These are phyloP conservation scores for Drosophila parvula DNA, from an alignment of 1,140 invertebrate species.

Conservation along the genomic window DNA sequence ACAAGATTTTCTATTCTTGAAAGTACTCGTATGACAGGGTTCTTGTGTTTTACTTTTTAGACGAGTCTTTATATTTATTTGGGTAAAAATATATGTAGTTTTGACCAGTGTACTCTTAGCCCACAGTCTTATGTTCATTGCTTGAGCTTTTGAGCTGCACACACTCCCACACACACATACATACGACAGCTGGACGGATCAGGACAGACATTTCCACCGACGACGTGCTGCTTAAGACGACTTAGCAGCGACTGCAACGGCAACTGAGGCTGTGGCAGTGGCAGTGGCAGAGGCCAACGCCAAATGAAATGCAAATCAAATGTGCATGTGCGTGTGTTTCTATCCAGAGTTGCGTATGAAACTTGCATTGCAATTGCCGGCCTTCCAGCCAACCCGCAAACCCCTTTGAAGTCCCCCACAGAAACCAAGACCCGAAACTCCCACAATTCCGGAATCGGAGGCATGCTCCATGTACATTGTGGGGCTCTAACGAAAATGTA, in stretches of 20 bases:
- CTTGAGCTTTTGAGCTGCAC: slow-evolving; percentile 64
- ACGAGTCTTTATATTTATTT: background rate
- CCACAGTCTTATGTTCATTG: slow-evolving; percentile 15
- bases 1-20: background rate
- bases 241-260: slow-evolving; percentile 28
- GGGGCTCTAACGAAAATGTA: slow-evolving; percentile 31
- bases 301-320: slow-evolving; percentile 78
- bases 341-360: slow-evolving; percentile 20
- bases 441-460: slow-evolving; percentile 13
- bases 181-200: slow-evolving; percentile 8
- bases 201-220: slow-evolving; percentile 22
- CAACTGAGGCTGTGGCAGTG: slow-evolving; percentile 7
- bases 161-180: slow-evolving; percentile 36
- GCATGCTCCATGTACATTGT: slow-evolving; percentile 25
- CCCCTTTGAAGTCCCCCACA: background rate
- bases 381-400: background rate
- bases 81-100: background rate
- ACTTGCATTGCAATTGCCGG: slow-evolving; percentile 33
- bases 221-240: slow-evolving; percentile 49
- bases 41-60: background rate
- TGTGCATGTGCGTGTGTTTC: slow-evolving; percentile 33
- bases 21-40: background rate
- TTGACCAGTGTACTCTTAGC: background rate
- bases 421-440: slow-evolving; percentile 5
- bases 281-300: slow-evolving; percentile 20